Percentiles rank a stretch among this genome's conserved stretches.
These are phyloP conservation scores for Anas platyrhynchos DNA, from an alignment of 2,113 vertebrate species.

Conservation along the genomic window DNA sequence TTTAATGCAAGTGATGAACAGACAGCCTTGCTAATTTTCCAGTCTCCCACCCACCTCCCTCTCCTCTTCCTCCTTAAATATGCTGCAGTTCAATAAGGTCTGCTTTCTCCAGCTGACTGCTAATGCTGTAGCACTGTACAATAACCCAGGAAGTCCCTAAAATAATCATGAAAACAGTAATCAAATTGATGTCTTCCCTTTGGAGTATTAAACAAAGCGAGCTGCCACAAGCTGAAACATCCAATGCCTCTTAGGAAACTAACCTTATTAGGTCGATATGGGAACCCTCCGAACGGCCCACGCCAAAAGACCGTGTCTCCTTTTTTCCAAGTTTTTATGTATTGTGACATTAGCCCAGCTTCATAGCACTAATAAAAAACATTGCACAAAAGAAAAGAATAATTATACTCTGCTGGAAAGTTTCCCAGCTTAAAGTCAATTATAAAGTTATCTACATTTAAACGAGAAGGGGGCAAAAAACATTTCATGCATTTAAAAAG, in stretches of 20 bases:
- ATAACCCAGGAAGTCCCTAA: constrained; percentile 24
- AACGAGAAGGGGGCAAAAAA: constrained; percentile 6
- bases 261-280: constrained; percentile 81
- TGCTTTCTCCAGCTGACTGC: neutral
- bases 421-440: constrained; percentile 53
- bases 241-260: constrained; percentile 24
- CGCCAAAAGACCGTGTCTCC: constrained; percentile 79
- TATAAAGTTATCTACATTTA: constrained; percentile 59
- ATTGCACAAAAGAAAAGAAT: constrained; percentile 58
- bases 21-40: neutral
- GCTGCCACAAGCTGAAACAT: neutral
- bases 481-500: neutral
- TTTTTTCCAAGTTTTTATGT: constrained; percentile 77
- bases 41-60: neutral
- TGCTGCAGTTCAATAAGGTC: neutral
- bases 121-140: neutral
- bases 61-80: constrained; percentile 35
- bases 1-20: neutral
- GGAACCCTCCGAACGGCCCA: constrained; percentile 83
- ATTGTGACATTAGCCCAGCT: constrained; percentile 81
- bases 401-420: constrained; percentile 49
- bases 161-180: constrained; percentile 39
- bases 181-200: neutral
- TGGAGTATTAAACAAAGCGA: constrained; percentile 8
- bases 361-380: constrained; percentile 77